phyloP scores from a whole-genome alignment of 1,140 invertebrate species.

The Probaryconus sp. region DNA sequence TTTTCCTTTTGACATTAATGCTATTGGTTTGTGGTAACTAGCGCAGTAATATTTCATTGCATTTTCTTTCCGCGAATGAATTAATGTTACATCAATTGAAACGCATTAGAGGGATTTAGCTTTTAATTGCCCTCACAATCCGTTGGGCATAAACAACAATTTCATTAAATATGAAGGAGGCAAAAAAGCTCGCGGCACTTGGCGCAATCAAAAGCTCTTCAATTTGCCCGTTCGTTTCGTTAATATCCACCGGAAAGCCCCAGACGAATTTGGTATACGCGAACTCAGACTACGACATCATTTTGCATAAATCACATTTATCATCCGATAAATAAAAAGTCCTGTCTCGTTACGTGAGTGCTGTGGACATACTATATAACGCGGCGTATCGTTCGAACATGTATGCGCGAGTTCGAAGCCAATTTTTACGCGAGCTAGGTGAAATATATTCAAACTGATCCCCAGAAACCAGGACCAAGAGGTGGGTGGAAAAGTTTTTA shows the following conservation, averaged over 20 bases:
- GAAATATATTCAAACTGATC: conserved; percentile 44
- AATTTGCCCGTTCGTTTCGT: conserved; percentile 1
- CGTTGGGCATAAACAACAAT: no score
- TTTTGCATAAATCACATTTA: conserved; percentile 45
- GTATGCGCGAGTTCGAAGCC: conserved; percentile 46
- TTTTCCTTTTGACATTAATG: no score
- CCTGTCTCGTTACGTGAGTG: conserved; percentile 15
- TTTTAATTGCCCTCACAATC: no score
- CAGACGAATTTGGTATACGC: conserved; percentile 19
- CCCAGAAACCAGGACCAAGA: conserved; percentile 18
- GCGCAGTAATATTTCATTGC: no score
- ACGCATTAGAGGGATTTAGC: no score
- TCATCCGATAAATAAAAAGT: conserved; percentile 44
- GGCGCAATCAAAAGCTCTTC: conserved; percentile 36
- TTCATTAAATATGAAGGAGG: no score
- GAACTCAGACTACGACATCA: conserved; percentile 18
- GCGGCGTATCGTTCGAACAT: conserved; percentile 28
- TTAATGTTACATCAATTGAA: no score
- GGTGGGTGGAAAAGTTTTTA: no score
- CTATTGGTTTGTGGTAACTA: no score
- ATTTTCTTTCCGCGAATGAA: no score
- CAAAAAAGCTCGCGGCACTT: no score
- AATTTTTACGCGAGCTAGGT: conserved; percentile 22
- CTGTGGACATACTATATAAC: conserved; percentile 29
- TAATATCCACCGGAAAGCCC: conserved; percentile 11